Conservation (phyloP, 2,888 invertebrate species). For the Anticlea derivata region DNA sequence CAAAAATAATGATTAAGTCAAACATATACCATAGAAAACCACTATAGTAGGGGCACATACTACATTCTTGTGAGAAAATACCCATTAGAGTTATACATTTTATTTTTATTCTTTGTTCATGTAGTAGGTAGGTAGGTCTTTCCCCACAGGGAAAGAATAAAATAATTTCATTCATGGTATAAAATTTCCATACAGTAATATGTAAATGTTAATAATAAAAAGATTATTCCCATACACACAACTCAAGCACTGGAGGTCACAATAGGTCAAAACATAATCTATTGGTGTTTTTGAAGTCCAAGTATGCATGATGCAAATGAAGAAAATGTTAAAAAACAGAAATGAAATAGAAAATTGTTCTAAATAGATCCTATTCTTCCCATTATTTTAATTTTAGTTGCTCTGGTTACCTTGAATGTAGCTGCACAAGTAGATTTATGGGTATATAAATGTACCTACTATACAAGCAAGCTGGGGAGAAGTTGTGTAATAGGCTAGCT, state of each 20-base stretch:
- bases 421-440: background rate
- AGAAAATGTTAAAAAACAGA: background rate
- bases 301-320: background rate
- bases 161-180: background rate
- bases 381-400: slow-evolving; percentile 1
- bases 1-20: too few species aligned
- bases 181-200: background rate
- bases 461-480: slow-evolving; percentile 41
- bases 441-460: slow-evolving; percentile 27
- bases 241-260: slow-evolving; percentile 40
- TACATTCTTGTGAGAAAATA: too few species aligned
- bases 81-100: too few species aligned
- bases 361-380: background rate
- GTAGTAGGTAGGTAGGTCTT: too few species aligned
- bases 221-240: slow-evolving; percentile 7
- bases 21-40: too few species aligned
- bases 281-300: slow-evolving; percentile 4
- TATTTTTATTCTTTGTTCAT: too few species aligned
- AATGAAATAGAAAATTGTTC: background rate
- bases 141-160: too few species aligned
- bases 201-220: background rate
- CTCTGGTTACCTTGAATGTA: slow-evolving; percentile 19
- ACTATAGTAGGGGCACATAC: too few species aligned
- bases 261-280: slow-evolving; percentile 36
- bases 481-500: slow-evolving; percentile 61